These are phyloP conservation scores for Emys orbicularis DNA, from an alignment of 2,797 vertebrate species.

Conservation along the genomic window DNA sequence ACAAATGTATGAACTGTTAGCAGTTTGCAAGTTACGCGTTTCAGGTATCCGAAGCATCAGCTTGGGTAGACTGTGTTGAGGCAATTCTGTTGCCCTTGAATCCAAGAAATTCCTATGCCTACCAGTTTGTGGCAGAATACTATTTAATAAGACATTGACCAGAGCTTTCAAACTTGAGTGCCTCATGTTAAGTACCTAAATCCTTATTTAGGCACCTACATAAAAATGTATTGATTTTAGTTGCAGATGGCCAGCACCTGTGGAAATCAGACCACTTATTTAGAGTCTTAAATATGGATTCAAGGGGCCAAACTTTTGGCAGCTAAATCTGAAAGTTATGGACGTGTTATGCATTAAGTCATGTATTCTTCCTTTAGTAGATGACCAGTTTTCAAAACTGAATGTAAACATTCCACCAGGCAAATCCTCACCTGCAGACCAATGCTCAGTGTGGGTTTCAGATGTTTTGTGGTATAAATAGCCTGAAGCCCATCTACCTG, in stretches of 20 bases:
- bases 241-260: background rate
- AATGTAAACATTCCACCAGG: conserved; percentile 11
- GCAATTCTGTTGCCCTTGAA: background rate
- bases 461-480: conserved; percentile 55
- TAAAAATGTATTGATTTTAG: background rate
- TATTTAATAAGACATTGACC: conserved; percentile 17
- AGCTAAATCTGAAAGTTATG: background rate
- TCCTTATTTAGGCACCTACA: background rate
- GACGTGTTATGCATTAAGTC: background rate
- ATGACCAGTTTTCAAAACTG: conserved; percentile 18
- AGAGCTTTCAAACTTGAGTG: background rate
- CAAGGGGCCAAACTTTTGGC: background rate
- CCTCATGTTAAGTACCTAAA: background rate
- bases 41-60: background rate
- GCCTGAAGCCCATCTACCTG: conserved; percentile 59
- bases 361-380: background rate
- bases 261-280: background rate
- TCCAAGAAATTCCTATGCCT: background rate
- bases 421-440: conserved; percentile 46
- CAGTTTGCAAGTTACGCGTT: conserved; percentile 2
- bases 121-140: conserved; percentile 31
- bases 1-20: background rate
- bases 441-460: conserved; percentile 54
- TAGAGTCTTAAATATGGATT: background rate
- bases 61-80: background rate